These are phyloP conservation scores for Amiota minor DNA, from an alignment of 2,888 invertebrate species.

Conservation along the genomic window DNA sequence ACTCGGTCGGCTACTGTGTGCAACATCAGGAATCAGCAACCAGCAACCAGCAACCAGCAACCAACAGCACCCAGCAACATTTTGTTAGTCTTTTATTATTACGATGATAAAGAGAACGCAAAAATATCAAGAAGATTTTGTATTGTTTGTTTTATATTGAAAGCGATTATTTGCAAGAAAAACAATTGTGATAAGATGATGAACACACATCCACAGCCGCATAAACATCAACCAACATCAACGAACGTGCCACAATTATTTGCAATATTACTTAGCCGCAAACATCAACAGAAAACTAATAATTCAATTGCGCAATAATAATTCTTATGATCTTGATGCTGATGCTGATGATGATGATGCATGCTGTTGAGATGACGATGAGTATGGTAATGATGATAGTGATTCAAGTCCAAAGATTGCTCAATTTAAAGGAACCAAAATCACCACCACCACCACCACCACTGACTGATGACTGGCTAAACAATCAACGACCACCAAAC, in stretches of 20 bases:
- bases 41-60: not conserved
- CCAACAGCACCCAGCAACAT: not conserved
- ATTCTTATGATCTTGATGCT: no score
- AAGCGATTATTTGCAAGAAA: conserved; percentile 2
- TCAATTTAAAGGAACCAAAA: conserved; percentile 13
- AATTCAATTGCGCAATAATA: not conserved
- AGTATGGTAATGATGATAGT: no score
- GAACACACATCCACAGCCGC: no score
- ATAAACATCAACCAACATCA: not conserved
- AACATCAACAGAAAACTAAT: conserved; percentile 12
- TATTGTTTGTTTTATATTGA: conserved; percentile 3
- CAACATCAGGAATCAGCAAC: not conserved
- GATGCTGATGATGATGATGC: no score
- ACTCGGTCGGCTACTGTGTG: conserved; percentile 21
- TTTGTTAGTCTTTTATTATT: not conserved
- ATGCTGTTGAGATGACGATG: no score
- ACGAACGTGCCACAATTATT: conserved; percentile 28
- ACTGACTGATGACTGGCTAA: not conserved
- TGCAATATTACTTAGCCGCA: not conserved
- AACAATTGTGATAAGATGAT: not conserved
- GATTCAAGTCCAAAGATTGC: not conserved
- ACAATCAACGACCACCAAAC: no score
- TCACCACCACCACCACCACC: not conserved
- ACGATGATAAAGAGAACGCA: not conserved
- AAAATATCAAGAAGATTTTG: not conserved